These are phyloP conservation scores for Acrossocheilus fasciatus DNA, from an alignment of 2,797 vertebrate genomes.

Conservation along the genomic window DNA sequence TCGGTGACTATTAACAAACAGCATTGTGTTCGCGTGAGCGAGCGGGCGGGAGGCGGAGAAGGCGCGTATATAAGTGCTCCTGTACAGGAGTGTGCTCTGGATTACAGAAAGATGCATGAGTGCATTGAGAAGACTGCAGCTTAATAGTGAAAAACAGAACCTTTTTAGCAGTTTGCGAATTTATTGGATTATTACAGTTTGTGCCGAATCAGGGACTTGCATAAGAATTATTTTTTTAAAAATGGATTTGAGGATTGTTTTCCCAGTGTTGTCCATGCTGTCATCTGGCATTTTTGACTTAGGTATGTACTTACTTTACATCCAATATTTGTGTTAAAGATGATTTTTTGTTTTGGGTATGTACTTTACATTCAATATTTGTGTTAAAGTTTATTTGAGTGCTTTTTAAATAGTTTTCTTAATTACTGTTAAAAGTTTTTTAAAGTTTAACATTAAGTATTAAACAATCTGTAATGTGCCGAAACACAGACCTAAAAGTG, in stretches of 20 bases:
- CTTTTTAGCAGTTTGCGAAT: neutral
- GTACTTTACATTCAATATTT: neutral
- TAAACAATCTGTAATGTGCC: neutral
- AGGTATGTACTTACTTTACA: slow-evolving; percentile 69
- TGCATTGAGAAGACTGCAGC: neutral
- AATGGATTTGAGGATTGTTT: slow-evolving; percentile 85
- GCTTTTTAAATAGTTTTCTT: neutral
- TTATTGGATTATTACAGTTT: slow-evolving; percentile 17
- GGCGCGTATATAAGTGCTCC: slow-evolving; percentile 82
- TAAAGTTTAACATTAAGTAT: neutral
- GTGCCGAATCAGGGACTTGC: slow-evolving; percentile 20
- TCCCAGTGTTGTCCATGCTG: slow-evolving; percentile 81
- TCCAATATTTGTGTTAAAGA: no score
- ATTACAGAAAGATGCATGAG: slow-evolving; percentile 3
- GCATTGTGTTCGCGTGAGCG: slow-evolving; percentile 82
- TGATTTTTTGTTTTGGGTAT: slow-evolving; percentile 65
- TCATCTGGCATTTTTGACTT: slow-evolving; percentile 68
- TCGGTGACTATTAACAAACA: slow-evolving; percentile 86
- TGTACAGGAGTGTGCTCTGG: slow-evolving; percentile 70
- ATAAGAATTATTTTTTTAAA: neutral
- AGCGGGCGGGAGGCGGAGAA: slow-evolving; percentile 63
- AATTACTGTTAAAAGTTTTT: neutral
- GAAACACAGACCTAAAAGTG: neutral
- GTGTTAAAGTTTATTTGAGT: neutral
- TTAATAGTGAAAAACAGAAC: slow-evolving; percentile 1